phyloP scores from a whole-genome alignment of 2,797 vertebrate species.

The Ctenopoma kingsleyae region DNA sequence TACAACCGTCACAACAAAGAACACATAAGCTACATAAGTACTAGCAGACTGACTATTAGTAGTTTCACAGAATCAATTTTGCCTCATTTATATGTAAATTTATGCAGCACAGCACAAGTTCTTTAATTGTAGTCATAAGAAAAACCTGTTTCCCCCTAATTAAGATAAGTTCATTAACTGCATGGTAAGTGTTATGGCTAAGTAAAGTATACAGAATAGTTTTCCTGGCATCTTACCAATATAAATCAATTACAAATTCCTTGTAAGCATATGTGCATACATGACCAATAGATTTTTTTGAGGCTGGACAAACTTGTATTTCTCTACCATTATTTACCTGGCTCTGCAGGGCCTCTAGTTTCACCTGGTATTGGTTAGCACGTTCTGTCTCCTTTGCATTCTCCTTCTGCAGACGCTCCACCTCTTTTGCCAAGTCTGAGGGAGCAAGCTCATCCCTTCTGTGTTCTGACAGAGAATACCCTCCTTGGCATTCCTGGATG shows the following conservation, averaged over 20 bases:
- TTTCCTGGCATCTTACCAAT: neutral
- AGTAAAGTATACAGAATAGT: neutral
- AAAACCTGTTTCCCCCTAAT: no score
- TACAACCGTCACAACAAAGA: neutral
- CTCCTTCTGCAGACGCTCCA: slow-evolving; percentile 70
- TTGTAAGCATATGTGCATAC: no score
- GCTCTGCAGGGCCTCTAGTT: slow-evolving; percentile 83
- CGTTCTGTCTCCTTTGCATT: slow-evolving; percentile 70
- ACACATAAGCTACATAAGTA: no score
- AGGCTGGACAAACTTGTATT: neutral
- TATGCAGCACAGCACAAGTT: neutral
- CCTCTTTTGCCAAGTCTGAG: slow-evolving; percentile 62
- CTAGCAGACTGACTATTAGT: no score
- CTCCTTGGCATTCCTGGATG: slow-evolving; percentile 51
- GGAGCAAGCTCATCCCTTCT: neutral
- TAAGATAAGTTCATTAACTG: no score
- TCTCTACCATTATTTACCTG: slow-evolving; percentile 63
- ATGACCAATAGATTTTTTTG: neutral
- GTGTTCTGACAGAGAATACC: slow-evolving; percentile 19
- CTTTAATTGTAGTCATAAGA: no score
- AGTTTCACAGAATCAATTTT: no score
- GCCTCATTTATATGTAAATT: neutral
- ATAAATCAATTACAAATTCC: neutral
- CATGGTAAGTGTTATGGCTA: no score
- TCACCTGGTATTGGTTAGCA: slow-evolving; percentile 74